phyloP scores from a whole-genome alignment of 2,888 invertebrate genomes.

The Calliphora vomitoria region DNA sequence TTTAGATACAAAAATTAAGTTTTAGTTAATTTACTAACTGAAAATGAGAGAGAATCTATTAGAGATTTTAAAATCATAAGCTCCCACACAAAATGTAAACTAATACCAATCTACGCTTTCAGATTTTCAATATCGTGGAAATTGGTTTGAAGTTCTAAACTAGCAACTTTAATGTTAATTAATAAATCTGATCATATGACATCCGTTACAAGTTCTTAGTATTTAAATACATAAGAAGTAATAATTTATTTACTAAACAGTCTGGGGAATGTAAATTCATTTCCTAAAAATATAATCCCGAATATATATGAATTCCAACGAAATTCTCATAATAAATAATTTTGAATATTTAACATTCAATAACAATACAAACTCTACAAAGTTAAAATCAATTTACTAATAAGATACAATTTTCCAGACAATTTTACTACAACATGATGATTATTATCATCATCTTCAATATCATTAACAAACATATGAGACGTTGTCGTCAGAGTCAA shows the following conservation, averaged over 20 bases:
- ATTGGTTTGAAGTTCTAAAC: background rate
- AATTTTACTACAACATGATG: constrained; percentile 1
- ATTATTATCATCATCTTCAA: background rate
- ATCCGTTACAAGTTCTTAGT: too few relatives aligned
- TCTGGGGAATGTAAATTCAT: background rate
- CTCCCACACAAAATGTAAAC: background rate
- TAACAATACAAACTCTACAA: background rate
- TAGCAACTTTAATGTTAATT: too few relatives aligned
- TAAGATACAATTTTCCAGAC: constrained; percentile 11
- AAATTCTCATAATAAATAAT: constrained; percentile 2
- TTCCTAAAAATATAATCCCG: background rate
- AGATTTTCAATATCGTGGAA: background rate
- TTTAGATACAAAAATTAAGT: background rate
- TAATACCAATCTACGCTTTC: background rate
- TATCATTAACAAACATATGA: background rate
- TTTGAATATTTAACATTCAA: background rate
- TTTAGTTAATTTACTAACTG: background rate
- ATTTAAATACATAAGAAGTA: too few relatives aligned
- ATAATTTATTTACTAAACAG: too few relatives aligned
- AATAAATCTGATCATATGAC: too few relatives aligned
- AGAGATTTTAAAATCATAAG: background rate
- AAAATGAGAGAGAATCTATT: background rate
- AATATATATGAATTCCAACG: background rate
- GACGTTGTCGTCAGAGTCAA: constrained; percentile 28
- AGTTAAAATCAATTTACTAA: constrained; percentile 27